These are phyloP conservation scores for Yponomeuta malinellus DNA, from an alignment of 2,888 invertebrate species.

Conservation along the genomic window DNA sequence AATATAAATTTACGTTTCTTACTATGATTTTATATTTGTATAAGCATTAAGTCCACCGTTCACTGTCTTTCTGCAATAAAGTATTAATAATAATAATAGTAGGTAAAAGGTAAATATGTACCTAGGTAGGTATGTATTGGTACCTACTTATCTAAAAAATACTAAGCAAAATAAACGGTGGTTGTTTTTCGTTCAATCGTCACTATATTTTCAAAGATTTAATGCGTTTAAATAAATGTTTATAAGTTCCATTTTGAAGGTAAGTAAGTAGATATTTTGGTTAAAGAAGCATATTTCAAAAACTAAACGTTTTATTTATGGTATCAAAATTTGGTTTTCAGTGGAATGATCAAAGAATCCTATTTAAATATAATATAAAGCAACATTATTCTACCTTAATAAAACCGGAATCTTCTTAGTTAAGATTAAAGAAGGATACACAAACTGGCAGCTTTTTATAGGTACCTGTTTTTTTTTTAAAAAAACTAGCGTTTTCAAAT, in stretches of 20 bases:
- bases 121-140: too few relatives aligned
- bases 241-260: neutral
- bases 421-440: too few relatives aligned
- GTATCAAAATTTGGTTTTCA: conserved; percentile 17
- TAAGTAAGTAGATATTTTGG: neutral
- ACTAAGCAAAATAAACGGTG: conserved; percentile 33
- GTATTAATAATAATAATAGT: too few relatives aligned
- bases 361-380: neutral
- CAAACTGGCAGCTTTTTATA: too few relatives aligned
- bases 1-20: too few relatives aligned
- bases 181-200: conserved; percentile 36
- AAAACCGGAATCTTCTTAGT: too few relatives aligned
- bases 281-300: neutral
- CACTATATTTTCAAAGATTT: neutral
- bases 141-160: conserved; percentile 10
- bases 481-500: too few relatives aligned
- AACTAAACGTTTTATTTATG: neutral
- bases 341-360: conserved; percentile 16
- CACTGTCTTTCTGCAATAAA: too few relatives aligned
- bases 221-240: neutral
- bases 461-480: too few relatives aligned
- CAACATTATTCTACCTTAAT: neutral
- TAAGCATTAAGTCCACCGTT: too few relatives aligned
- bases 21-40: too few relatives aligned
- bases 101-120: too few relatives aligned